These are phyloP conservation scores for Pelecanus crispus DNA, from an alignment of 2,113 vertebrate genomes.

Conservation along the genomic window DNA sequence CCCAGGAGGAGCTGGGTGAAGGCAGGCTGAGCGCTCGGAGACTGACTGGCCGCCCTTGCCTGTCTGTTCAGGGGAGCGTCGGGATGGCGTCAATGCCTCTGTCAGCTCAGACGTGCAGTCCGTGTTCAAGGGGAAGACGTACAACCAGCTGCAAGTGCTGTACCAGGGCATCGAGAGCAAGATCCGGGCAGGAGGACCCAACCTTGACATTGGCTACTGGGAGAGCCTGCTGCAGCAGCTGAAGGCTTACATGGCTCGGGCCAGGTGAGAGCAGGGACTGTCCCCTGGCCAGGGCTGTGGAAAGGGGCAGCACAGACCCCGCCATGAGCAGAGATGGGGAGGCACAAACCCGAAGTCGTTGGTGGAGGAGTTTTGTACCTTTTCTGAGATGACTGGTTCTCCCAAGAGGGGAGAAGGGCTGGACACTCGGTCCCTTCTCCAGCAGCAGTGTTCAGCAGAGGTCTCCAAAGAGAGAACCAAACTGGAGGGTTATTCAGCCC, in stretches of 20 bases:
- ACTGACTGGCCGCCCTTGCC: accelerated
- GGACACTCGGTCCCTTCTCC: background rate
- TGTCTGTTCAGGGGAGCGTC: constrained; percentile 82
- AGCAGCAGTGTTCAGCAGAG: background rate
- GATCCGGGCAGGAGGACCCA: constrained; percentile 89
- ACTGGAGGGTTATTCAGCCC: background rate
- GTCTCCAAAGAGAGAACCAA: background rate
- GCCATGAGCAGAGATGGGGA: accelerated
- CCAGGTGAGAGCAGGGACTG: constrained; percentile 74
- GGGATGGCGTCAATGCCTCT: constrained; percentile 93
- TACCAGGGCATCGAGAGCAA: constrained; percentile 92
- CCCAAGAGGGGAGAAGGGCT: background rate
- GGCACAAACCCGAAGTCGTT: accelerated
- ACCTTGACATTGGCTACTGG: constrained; percentile 97
- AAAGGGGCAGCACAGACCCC: background rate
- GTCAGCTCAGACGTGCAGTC: constrained; percentile 92
- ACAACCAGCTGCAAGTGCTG: constrained; percentile 92
- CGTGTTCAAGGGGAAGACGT: constrained; percentile 97
- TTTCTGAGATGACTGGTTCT: background rate
- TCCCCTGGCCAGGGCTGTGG: background rate
- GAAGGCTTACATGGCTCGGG: constrained; percentile 92
- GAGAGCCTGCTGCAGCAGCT: constrained; percentile 95
- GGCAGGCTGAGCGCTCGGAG: accelerated
- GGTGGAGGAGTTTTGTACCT: background rate
- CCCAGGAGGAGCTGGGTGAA: background rate